Conservation (phyloP, 2,888 invertebrate species). For the Hypselothyrea guttata region DNA sequence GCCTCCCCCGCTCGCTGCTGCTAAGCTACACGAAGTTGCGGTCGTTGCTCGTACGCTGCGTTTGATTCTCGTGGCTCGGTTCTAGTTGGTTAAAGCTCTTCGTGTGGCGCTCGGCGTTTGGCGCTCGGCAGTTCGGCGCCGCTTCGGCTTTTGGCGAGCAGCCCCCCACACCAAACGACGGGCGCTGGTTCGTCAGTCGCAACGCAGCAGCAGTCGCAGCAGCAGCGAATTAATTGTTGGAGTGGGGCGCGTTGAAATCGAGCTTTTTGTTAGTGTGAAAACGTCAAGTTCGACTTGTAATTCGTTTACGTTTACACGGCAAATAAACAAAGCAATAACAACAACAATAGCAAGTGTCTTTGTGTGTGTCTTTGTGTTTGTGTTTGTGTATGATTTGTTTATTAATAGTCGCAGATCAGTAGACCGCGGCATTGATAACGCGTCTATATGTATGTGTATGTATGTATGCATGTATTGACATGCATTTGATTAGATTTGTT, state of each 20-base stretch:
- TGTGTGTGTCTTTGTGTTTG: constrained; percentile 12
- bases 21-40: constrained; percentile 47
- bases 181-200: constrained; percentile 57
- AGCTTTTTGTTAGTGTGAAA: constrained; percentile 29
- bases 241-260: constrained; percentile 29
- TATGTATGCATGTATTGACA: constrained; percentile 32
- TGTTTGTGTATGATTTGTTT: constrained; percentile 14
- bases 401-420: constrained; percentile 36
- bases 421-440: constrained; percentile 58
- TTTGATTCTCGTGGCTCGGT: constrained; percentile 76
- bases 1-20: constrained; percentile 19
- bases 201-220: constrained; percentile 56
- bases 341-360: neutral
- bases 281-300: constrained; percentile 33
- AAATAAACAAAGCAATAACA: constrained; percentile 30
- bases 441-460: constrained; percentile 19
- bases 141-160: constrained; percentile 1
- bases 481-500: constrained; percentile 71
- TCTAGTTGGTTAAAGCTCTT: constrained; percentile 65
- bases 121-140: constrained; percentile 28
- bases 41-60: constrained; percentile 52
- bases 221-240: constrained; percentile 39
- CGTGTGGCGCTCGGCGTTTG: constrained; percentile 49
- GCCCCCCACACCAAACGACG: constrained; percentile 49
- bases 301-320: constrained; percentile 42